Evolutionary conservation across 2,113 vertebrate genomes (phyloP).

Genomic region (Rattus norvegicus): DNA sequence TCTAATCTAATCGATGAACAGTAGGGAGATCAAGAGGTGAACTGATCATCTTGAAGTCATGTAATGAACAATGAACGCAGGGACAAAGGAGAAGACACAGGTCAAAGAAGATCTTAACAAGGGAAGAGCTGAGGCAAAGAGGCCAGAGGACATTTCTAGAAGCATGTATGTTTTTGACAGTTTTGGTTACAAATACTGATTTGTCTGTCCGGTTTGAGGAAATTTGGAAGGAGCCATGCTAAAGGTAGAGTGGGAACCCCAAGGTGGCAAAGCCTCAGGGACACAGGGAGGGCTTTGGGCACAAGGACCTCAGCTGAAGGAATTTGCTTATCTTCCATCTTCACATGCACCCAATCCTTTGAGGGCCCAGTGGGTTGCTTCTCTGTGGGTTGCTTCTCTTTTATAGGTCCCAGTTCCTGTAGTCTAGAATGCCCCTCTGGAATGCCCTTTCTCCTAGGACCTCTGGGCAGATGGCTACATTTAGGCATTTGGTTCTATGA

Average conservation of each 20-base stretch:
- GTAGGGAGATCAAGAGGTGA: neutral
- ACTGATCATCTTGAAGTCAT: neutral
- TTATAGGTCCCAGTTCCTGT: neutral
- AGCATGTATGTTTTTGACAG: neutral
- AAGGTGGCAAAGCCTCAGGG: neutral
- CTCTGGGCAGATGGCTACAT: neutral
- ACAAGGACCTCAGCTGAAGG: neutral
- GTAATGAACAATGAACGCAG: neutral
- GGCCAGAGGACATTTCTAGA: neutral
- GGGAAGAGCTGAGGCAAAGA: neutral
- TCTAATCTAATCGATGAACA: neutral
- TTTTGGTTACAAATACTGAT: neutral
- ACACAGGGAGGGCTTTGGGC: neutral
- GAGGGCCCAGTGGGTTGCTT: neutral
- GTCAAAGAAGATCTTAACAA: neutral
- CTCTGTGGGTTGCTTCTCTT: neutral
- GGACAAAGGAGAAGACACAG: neutral
- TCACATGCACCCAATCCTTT: neutral
- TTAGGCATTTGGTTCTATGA: neutral
- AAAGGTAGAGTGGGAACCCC: neutral
- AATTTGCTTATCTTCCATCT: neutral
- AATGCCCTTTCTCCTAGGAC: neutral
- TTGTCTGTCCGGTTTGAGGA: neutral
- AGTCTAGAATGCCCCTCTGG: neutral
- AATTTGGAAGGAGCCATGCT: neutral